Evolutionary conservation across 1,140 invertebrate species (phyloP).

Genomic region (Ceratina calcarata): DNA sequence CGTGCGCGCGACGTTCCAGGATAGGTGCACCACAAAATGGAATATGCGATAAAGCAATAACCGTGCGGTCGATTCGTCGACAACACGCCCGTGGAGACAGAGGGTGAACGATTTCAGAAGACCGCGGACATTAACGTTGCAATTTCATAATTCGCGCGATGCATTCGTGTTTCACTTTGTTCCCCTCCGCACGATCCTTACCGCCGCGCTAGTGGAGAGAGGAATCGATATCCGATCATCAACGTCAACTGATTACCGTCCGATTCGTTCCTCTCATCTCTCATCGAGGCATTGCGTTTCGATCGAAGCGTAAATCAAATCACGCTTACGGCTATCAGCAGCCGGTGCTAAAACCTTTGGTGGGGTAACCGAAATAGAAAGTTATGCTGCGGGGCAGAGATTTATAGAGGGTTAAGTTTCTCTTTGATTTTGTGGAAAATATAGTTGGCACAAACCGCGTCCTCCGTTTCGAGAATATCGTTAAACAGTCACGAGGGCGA

Average conservation of each 20-base stretch:
- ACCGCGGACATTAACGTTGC: constrained; percentile 31
- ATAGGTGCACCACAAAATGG: constrained; percentile 19
- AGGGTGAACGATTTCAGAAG: constrained; percentile 1
- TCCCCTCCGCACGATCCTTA: not conserved
- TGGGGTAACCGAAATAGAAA: constrained; percentile 16
- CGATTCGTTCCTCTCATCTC: not conserved
- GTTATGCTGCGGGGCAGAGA: not conserved
- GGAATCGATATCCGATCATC: not conserved
- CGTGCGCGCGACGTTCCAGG: constrained; percentile 11
- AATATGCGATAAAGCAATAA: constrained; percentile 46
- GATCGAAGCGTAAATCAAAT: not conserved
- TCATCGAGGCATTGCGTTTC: not conserved
- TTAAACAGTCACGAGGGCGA: not conserved
- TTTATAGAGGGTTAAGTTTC: constrained; percentile 22
- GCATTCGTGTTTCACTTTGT: not conserved
- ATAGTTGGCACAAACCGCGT: constrained; percentile 26
- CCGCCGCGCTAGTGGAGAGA: not conserved
- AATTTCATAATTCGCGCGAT: constrained; percentile 32
- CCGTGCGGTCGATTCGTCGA: constrained; percentile 24
- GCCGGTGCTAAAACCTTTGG: not conserved
- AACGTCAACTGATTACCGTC: not conserved
- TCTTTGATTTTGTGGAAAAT: constrained; percentile 39
- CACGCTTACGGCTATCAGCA: not conserved
- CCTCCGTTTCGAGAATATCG: constrained; percentile 25
- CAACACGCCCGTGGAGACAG: not conserved